Conservation (phyloP, 2,113 vertebrate genomes). For the Cyphomyrus plagiostoma region DNA sequence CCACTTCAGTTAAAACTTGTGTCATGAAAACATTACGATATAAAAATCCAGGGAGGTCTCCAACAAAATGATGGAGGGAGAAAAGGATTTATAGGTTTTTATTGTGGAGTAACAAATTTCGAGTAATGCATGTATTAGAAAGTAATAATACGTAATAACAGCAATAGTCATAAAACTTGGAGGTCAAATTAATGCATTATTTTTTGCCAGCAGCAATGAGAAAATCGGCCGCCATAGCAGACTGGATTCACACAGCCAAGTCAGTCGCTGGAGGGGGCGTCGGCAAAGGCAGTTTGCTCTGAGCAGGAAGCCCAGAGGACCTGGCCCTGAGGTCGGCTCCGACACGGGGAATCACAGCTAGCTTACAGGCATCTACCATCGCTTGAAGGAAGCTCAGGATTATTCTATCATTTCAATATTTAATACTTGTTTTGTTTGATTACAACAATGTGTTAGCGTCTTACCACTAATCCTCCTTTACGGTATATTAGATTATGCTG, state of each 20-base stretch:
- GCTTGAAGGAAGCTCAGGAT: neutral
- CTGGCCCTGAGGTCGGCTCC: neutral
- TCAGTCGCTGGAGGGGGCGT: neutral
- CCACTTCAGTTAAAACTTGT: neutral
- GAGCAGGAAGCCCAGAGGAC: neutral
- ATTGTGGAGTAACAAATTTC: too few species aligned
- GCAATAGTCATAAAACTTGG: too few species aligned
- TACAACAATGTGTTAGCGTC: neutral
- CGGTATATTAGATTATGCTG: neutral
- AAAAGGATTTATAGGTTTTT: too few species aligned
- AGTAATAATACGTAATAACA: too few species aligned
- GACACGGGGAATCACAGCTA: neutral
- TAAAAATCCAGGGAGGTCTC: neutral
- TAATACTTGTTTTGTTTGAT: neutral
- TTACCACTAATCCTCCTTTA: neutral
- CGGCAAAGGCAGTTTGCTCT: neutral
- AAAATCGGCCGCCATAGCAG: neutral
- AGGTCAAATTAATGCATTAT: too few species aligned
- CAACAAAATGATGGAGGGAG: too few species aligned
- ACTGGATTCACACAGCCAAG: neutral
- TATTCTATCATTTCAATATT: neutral
- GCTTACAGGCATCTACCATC: neutral
- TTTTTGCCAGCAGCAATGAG: neutral
- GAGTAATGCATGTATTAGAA: too few species aligned
- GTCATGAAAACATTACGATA: neutral